Evolutionary conservation across 2,113 vertebrate species (phyloP).

Genomic region (Lophura nycthemera): DNA sequence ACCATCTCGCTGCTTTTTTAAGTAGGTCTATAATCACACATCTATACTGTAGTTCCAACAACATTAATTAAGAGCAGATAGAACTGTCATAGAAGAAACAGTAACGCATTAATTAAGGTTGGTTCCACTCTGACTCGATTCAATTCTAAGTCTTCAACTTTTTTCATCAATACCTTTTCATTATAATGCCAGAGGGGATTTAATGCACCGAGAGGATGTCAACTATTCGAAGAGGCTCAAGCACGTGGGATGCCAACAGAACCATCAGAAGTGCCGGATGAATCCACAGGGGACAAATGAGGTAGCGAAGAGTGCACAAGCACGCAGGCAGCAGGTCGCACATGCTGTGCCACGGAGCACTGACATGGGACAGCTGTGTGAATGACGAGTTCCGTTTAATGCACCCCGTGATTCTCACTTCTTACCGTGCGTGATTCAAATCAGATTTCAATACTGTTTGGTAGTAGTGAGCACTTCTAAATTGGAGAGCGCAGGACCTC

Average conservation of each 20-base stretch:
- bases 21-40: background rate
- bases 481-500: background rate
- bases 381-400: accelerated
- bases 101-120: background rate
- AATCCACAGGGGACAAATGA: background rate
- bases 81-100: background rate
- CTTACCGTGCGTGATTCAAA: background rate
- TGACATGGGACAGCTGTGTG: accelerated
- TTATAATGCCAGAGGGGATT: background rate
- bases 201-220: background rate
- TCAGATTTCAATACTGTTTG: background rate
- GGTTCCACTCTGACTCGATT: background rate
- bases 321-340: accelerated
- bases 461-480: background rate
- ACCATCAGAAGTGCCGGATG: accelerated
- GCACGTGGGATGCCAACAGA: background rate
- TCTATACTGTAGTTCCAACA: background rate
- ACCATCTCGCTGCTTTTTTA: background rate
- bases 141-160: background rate
- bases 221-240: background rate
- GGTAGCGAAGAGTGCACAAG: background rate
- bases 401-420: accelerated
- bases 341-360: accelerated
- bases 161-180: background rate
- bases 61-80: background rate